Conservation (phyloP, 2,888 invertebrate genomes). For the Drosophila pseudotakahashii region DNA sequence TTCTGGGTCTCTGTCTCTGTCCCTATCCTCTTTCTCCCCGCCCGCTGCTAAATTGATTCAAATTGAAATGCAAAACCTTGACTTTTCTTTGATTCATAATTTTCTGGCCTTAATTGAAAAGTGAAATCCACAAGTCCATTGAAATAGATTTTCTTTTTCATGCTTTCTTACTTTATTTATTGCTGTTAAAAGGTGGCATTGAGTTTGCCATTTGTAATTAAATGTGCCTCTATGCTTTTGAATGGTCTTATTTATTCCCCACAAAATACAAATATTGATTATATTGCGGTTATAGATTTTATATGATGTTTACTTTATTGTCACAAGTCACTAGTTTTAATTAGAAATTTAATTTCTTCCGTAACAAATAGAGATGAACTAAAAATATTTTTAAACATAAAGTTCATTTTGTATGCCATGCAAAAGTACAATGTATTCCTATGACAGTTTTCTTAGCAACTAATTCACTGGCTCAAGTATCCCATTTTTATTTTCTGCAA, state of each 20-base stretch:
- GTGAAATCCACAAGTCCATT: constrained; percentile 53
- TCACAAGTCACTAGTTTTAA: too few relatives aligned
- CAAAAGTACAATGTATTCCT: too few relatives aligned
- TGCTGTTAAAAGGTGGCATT: background rate
- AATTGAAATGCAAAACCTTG: constrained; percentile 52
- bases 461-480: background rate
- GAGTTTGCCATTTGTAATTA: background rate
- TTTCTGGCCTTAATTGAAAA: constrained; percentile 60
- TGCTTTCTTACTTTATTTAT: constrained; percentile 22
- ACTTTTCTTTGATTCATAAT: constrained; percentile 41
- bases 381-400: background rate
- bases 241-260: too few relatives aligned
- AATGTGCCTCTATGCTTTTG: background rate
- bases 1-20: background rate
- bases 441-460: background rate
- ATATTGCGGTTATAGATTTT: background rate
- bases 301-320: too few relatives aligned
- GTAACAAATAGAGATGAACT: background rate
- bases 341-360: too few relatives aligned
- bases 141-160: constrained; percentile 44
- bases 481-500: background rate
- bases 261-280: too few relatives aligned
- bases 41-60: constrained; percentile 27
- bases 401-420: background rate
- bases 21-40: background rate